A percentile compares a stretch with the other conserved stretches of the same genome.
Evolutionary conservation across 1,140 invertebrate species (phyloP).

Genomic region (Brachionus rotundiformis): DNA sequence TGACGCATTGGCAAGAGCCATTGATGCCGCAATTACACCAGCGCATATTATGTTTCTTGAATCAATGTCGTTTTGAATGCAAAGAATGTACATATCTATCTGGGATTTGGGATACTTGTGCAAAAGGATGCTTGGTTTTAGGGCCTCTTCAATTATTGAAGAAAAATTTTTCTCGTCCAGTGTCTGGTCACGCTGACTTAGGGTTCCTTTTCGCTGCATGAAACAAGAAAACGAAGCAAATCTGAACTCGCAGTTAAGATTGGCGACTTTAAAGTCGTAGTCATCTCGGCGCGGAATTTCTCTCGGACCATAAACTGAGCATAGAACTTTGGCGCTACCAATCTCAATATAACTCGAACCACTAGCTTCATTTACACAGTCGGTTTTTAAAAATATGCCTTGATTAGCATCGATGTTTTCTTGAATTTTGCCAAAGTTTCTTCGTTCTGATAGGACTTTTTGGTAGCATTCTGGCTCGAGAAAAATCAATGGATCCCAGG

Average conservation of each 20-base stretch:
- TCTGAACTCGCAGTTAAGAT: conserved; percentile 25
- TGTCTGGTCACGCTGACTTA: conserved; percentile 45
- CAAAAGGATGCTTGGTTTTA: conserved; percentile 40
- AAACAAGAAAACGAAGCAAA: conserved; percentile 50
- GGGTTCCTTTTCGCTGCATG: conserved; percentile 3
- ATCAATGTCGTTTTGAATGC: conserved; percentile 47
- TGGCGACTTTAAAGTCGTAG: conserved; percentile 3
- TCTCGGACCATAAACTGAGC: conserved; percentile 44
- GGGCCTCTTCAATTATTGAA: conserved; percentile 43
- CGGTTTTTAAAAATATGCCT: conserved; percentile 43
- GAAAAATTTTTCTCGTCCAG: conserved; percentile 40
- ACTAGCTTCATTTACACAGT: conserved; percentile 47
- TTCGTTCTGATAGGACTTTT: background rate
- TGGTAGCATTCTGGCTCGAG: background rate
- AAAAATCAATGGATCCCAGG: conserved; percentile 43
- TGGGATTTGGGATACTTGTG: conserved; percentile 52
- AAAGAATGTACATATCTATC: conserved; percentile 47
- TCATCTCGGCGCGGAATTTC: conserved; percentile 26
- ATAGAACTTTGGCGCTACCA: conserved; percentile 13
- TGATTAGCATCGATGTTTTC: background rate
- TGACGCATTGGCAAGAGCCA: conserved; percentile 35
- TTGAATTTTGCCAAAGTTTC: background rate
- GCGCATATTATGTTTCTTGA: conserved; percentile 36
- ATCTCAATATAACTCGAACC: conserved; percentile 51
- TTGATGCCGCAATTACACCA: conserved; percentile 26